phyloP scores from a whole-genome alignment of 2,113 vertebrate species.

The Proterorhinus semilunaris region DNA sequence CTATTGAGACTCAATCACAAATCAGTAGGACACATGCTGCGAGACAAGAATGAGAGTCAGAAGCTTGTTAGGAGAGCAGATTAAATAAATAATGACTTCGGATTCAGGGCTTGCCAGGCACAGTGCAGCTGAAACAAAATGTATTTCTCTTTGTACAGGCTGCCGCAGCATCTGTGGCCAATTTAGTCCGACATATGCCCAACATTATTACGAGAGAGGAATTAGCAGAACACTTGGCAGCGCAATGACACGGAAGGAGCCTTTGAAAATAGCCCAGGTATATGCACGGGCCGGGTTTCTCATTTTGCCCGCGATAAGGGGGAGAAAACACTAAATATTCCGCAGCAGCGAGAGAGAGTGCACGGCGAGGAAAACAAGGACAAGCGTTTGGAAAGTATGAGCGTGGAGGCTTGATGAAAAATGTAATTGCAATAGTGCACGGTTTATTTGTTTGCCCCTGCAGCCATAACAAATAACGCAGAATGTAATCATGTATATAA shows the following conservation, averaged over 20 bases:
- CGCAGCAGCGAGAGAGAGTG: conserved; percentile 27
- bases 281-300: conserved; percentile 59
- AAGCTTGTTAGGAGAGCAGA: conserved; percentile 80
- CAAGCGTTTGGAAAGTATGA: conserved; percentile 61
- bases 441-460: conserved; percentile 72
- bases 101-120: conserved; percentile 71
- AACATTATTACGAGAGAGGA: conserved; percentile 64
- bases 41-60: conserved; percentile 77
- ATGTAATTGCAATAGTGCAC: conserved; percentile 69
- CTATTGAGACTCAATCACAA: conserved; percentile 75
- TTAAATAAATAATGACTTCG: conserved; percentile 85
- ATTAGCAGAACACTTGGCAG: conserved; percentile 74
- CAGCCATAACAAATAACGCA: conserved; percentile 69
- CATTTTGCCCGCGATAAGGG: conserved; percentile 62
- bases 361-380: conserved; percentile 60
- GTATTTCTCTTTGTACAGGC: conserved; percentile 70
- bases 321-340: conserved; percentile 46
- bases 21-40: conserved; percentile 71
- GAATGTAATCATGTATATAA: conserved; percentile 74
- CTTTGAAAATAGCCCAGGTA: conserved; percentile 70
- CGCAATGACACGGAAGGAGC: conserved; percentile 61
- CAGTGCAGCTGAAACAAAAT: conserved; percentile 69
- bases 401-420: conserved; percentile 63
- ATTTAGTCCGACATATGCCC: conserved; percentile 74
- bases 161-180: conserved; percentile 71